These are phyloP conservation scores for Trachemys scripta DNA, from an alignment of 2,113 vertebrate species.

Conservation along the genomic window DNA sequence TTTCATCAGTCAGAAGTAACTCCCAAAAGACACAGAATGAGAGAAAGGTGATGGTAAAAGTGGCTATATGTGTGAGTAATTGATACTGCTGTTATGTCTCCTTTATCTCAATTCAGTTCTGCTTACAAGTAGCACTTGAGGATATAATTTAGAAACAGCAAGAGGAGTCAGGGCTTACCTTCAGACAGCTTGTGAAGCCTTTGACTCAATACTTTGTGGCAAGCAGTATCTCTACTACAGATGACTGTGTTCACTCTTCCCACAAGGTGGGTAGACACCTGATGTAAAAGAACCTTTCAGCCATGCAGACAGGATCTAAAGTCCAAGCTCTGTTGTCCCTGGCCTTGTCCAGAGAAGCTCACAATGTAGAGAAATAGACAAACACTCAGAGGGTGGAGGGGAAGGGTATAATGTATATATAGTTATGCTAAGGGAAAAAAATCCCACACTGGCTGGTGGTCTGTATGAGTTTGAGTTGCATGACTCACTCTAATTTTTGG, in stretches of 20 bases:
- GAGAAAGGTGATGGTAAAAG: not conserved
- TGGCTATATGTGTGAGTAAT: not conserved
- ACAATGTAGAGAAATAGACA: not conserved
- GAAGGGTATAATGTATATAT: not conserved
- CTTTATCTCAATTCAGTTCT: not conserved
- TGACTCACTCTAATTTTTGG: not conserved
- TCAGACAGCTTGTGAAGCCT: not conserved
- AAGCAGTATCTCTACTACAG: not conserved
- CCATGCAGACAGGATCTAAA: not conserved
- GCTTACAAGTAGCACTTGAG: not conserved
- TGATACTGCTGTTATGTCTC: not conserved
- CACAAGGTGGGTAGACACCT: not conserved
- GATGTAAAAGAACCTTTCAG: not conserved
- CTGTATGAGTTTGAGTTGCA: not conserved
- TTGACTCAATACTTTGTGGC: not conserved
- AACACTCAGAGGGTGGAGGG: not conserved
- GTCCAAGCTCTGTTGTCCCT: not conserved
- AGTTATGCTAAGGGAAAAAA: not conserved
- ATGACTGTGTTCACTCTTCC: not conserved
- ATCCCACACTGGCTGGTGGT: not conserved
- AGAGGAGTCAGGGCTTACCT: not conserved
- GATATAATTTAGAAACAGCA: not conserved
- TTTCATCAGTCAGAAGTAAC: not conserved
- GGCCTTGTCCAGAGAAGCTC: accelerated
- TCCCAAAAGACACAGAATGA: not conserved